Evolutionary conservation across 2,113 vertebrate species (phyloP).

Genomic region (Bostrychus sinensis): DNA sequence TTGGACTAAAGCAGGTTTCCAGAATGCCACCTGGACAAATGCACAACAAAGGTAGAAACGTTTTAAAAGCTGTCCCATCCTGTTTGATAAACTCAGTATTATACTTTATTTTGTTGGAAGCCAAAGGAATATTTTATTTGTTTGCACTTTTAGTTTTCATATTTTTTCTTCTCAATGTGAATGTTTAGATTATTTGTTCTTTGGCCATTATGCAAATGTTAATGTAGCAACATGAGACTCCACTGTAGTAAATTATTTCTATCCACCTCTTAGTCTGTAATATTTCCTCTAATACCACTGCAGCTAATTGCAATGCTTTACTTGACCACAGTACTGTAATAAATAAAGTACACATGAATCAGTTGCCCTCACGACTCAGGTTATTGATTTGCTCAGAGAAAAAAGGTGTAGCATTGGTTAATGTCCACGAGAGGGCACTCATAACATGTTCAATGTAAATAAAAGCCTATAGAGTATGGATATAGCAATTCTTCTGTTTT

Average conservation of each 20-base stretch:
- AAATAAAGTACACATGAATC: slow-evolving; percentile 60
- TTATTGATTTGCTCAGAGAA: too few species aligned
- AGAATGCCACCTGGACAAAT: too few species aligned
- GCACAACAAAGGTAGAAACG: too few species aligned
- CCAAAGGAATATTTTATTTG: slow-evolving; percentile 15
- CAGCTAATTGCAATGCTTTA: slow-evolving; percentile 67
- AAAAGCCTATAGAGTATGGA: too few species aligned
- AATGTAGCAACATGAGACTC: slow-evolving; percentile 16
- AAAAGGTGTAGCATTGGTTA: not conserved
- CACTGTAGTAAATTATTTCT: slow-evolving; percentile 57
- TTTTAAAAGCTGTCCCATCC: slow-evolving; percentile 21
- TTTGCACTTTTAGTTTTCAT: slow-evolving; percentile 15
- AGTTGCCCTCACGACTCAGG: not conserved
- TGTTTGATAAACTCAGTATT: slow-evolving; percentile 28
- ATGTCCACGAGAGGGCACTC: slow-evolving; percentile 46
- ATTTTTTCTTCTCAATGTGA: not conserved
- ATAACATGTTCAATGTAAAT: not conserved
- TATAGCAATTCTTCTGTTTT: too few species aligned
- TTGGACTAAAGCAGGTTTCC: slow-evolving; percentile 7
- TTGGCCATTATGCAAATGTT: slow-evolving; percentile 8
- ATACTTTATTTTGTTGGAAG: slow-evolving; percentile 13
- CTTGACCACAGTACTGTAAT: slow-evolving; percentile 64
- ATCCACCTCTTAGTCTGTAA: slow-evolving; percentile 46
- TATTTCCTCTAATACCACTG: slow-evolving; percentile 48
- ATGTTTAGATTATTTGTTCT: not conserved